Evolutionary conservation across 2,113 vertebrate genomes (phyloP).

Genomic region (Nibea albiflora): DNA sequence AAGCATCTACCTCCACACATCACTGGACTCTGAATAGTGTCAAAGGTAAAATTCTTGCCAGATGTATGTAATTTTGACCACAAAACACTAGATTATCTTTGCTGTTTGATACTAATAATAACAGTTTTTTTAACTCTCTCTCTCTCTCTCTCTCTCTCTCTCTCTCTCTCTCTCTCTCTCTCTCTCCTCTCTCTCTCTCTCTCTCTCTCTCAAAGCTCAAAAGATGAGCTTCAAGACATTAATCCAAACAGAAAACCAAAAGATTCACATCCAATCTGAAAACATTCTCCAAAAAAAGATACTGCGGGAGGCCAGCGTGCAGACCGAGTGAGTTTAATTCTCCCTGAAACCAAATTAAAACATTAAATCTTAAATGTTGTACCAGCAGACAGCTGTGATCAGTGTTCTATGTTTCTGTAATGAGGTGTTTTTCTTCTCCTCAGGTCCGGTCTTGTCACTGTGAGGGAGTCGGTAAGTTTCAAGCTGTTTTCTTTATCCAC

Average conservation of each 20-base stretch:
- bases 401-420: not conserved
- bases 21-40: not conserved
- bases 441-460: conserved; percentile 78
- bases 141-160: too few species aligned
- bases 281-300: conserved; percentile 42
- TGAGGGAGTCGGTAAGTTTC: conserved; percentile 81
- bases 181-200: too few species aligned
- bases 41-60: conserved; percentile 28
- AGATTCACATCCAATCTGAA: conserved; percentile 43
- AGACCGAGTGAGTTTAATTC: conserved; percentile 81
- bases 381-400: not conserved
- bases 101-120: not conserved
- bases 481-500: not conserved
- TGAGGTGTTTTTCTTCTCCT: not conserved
- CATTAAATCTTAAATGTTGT: not conserved
- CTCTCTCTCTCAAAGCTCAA: conserved; percentile 50
- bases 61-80: not conserved
- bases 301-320: conserved; percentile 61
- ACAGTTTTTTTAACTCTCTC: not conserved
- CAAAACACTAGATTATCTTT: not conserved
- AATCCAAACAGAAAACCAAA: conserved; percentile 29
- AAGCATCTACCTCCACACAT: conserved; percentile 30
- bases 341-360: not conserved
- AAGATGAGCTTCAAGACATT: conserved; percentile 31
- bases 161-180: not conserved